Percentiles rank a stretch among this genome's conserved stretches.
These are phyloP conservation scores for Entomobrya proxima DNA, from an alignment of 2,888 invertebrate genomes.

Conservation along the genomic window DNA sequence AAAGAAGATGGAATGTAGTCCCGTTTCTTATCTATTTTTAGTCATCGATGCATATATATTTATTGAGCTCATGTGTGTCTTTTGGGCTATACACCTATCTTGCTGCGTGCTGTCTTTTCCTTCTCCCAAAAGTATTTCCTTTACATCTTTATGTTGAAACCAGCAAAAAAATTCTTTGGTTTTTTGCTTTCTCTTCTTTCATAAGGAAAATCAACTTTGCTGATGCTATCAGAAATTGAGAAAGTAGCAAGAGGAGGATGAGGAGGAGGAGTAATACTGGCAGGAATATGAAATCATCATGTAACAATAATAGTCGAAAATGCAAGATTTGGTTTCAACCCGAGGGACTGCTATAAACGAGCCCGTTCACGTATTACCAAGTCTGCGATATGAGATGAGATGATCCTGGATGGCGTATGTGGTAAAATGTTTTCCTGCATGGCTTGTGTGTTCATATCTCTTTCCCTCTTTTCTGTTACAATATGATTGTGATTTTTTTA, in stretches of 20 bases:
- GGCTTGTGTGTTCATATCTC: not conserved
- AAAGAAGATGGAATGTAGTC: constrained; percentile 4
- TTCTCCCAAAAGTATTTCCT: constrained; percentile 46
- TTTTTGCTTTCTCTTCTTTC: constrained; percentile 15
- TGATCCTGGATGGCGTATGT: constrained; percentile 20
- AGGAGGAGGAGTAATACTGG: not conserved
- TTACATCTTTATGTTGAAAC: constrained; percentile 32
- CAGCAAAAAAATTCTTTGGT: not conserved
- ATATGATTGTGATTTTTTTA: not conserved
- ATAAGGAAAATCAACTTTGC: constrained; percentile 31
- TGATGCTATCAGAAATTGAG: constrained; percentile 46
- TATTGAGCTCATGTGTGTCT: constrained; percentile 42
- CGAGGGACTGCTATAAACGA: constrained; percentile 35
- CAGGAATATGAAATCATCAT: constrained; percentile 24
- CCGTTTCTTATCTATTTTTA: constrained; percentile 19
- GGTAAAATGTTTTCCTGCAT: constrained; percentile 35
- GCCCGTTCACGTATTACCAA: not conserved
- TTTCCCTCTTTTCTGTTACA: not conserved
- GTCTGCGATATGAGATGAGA: not conserved
- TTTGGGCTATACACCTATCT: not conserved
- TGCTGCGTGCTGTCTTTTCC: not conserved
- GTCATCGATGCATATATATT: constrained; percentile 43
- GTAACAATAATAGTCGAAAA: constrained; percentile 47
- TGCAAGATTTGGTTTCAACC: constrained; percentile 49
- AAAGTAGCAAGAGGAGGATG: not conserved